Evolutionary conservation across 2,888 invertebrate genomes (phyloP).

Genomic region (Azorinus chamasolen): DNA sequence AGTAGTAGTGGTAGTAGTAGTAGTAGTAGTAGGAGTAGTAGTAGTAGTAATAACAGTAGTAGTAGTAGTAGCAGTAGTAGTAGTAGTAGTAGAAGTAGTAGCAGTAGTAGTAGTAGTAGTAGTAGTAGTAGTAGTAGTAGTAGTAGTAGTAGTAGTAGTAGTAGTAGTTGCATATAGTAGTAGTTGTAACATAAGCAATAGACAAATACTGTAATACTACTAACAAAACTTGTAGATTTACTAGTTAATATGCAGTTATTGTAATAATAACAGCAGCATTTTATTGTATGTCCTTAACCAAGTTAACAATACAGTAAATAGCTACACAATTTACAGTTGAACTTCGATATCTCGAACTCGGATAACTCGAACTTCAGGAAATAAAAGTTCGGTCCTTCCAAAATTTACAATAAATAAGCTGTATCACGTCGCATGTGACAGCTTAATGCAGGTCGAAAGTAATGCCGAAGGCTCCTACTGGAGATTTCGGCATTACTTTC

Average conservation of each 20-base stretch:
- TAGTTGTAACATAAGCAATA: slow-evolving; percentile 9
- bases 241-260: not conserved
- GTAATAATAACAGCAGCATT: not conserved
- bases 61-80: slow-evolving; percentile 1
- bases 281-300: too few relatives aligned
- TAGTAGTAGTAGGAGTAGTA: too few relatives aligned
- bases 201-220: not conserved
- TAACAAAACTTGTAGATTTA: not conserved
- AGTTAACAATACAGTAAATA: too few relatives aligned
- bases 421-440: too few relatives aligned
- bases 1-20: slow-evolving; percentile 84
- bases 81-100: slow-evolving; percentile 1
- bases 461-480: too few relatives aligned
- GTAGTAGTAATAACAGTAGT: slow-evolving; percentile 91
- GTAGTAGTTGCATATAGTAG: slow-evolving; percentile 17
- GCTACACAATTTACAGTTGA: too few relatives aligned
- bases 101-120: slow-evolving; percentile 8
- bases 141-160: slow-evolving; percentile 20
- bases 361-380: too few relatives aligned
- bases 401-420: too few relatives aligned
- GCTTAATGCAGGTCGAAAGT: too few relatives aligned
- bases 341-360: too few relatives aligned
- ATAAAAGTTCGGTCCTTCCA: too few relatives aligned
- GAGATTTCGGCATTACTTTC: too few relatives aligned
- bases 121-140: slow-evolving; percentile 20